Base-by-base conservation (phyloP, 2,113 vertebrate species). In the Podarcis cretensis region DNA sequence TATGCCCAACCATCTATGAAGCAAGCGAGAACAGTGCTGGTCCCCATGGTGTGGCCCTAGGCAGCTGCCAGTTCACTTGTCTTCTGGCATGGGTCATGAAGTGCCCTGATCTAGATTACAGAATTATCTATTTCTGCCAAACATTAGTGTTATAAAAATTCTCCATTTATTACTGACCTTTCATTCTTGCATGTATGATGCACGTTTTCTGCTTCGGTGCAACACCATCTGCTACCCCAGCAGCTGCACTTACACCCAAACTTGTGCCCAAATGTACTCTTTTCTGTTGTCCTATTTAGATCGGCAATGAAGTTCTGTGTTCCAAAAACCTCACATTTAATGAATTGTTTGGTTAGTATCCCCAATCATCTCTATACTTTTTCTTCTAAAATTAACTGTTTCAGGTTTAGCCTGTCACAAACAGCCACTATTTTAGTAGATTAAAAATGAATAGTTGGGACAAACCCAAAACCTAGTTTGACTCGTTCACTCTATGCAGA, bases 271-370 rank as follows among this genome's bases (percentile, higher is more conserved):
- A 66, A 66, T 77, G 63, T 77, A 66, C 40, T 25, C 30, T 83
- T 77, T 8, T 83, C 9, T 77, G 21, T 86, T 54, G 85, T 43
- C 59, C 81, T 88, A 78, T 77, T 89, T 78, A 76, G 7, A 83
- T 13, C 1, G 12, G 48, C 68, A 75, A 6, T 6, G 2, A 75
- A 57, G 18, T 54, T 71, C 23, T 76, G n/a, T 76, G 7, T 63
- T 85, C 25, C 43, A 35, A 25, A 59, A 37, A 6, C 8, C 23
- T 5, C 4, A 57, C 40, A 59, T 71, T 54, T 54, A 79, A 32
- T 87, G 40, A 48, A 54, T 54, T 57, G 2, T 23, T 20, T 35
- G 25, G 25, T 16, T 37, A 20, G 4, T 81, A 8, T 27, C 21
- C 18, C 68, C 8, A 30, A 12, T 59, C 35, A 71, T 87, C 66